These are phyloP conservation scores for Antigone vipio DNA, from an alignment of 2,113 vertebrate species.

Conservation along the genomic window DNA sequence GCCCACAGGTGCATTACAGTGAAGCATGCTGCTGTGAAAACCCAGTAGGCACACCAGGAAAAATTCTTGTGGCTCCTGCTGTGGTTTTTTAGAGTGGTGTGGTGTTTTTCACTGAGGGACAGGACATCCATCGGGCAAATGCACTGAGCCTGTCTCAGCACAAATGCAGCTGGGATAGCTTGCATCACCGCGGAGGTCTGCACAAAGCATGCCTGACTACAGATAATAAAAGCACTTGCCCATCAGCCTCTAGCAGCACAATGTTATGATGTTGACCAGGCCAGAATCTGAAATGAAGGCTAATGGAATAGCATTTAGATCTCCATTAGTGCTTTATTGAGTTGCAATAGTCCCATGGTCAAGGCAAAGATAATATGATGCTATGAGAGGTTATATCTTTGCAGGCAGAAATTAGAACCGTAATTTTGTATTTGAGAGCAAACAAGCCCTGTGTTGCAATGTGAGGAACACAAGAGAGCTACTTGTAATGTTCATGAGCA, in stretches of 20 bases:
- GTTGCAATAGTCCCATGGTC: rapidly evolving
- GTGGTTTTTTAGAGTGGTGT: not conserved
- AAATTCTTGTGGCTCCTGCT: not conserved
- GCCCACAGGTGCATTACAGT: not conserved
- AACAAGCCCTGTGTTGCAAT: not conserved
- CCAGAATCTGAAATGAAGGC: not conserved
- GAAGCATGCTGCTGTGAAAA: not conserved
- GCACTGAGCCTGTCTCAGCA: not conserved
- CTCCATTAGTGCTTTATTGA: constrained; percentile 8
- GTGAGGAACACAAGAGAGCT: not conserved
- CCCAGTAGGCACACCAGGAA: not conserved
- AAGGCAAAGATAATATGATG: not conserved
- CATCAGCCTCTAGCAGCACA: not conserved
- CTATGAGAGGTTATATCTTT: not conserved
- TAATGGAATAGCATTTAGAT: not conserved
- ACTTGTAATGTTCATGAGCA: not conserved
- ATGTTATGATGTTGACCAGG: not conserved
- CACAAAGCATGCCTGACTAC: not conserved
- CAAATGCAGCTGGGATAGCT: not conserved
- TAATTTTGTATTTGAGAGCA: not conserved
- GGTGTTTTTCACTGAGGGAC: not conserved
- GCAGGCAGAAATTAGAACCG: not conserved
- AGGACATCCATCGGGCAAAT: rapidly evolving
- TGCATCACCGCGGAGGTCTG: not conserved
- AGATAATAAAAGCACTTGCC: not conserved